Base-by-base conservation (phyloP, 2,888 invertebrate genomes). In the Parnassius orleans region DNA sequence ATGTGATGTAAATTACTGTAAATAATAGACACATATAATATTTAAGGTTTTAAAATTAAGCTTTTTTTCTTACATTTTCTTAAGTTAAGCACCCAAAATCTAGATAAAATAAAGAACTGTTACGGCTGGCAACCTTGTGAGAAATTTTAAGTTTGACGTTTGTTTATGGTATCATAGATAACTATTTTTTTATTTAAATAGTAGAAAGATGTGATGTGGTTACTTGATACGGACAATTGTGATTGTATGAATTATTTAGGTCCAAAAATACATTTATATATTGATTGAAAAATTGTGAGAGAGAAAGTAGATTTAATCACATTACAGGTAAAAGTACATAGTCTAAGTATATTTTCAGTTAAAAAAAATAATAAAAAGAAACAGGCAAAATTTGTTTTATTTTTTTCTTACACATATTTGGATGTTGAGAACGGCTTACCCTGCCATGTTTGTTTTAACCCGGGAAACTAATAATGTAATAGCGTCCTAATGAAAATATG, bases 1-100 rank as follows among this genome's bases (percentile, higher is more conserved):
- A 80, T 86, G 88, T 87, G 87, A 90, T 91, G 90, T 91, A 91
- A 90, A 90, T 90, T 90, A 89, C 84, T 91, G 90, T 91, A 91
- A 81, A 89, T 90, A 87, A 80, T 80, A 77, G 80, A 79, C 75
- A 77, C 71, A 68, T 72, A 80, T 75, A 79, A 79, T 81, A 76
- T 72, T 75, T 87, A 87, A 86, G 85, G 74, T 84, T 73, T 79
- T 77, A 77, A 76, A 77, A 74, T 76, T 80, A 80, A 73, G 73
- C 67, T 73, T 73, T 72, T 72, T 72, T 74, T 75, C 77, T 68
- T 77, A 77, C 75, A 75, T 76, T 78, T 74, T 72, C 64, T 68
- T 83, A 81, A 77, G 80, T 81, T 85, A 85, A 86, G 86, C 83
- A 84, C 81, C 84, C 54, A 79, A 82, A 80, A 79, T 71, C 75